Conservation (phyloP, 2,113 vertebrate genomes). For the Chaetops frenatus region DNA sequence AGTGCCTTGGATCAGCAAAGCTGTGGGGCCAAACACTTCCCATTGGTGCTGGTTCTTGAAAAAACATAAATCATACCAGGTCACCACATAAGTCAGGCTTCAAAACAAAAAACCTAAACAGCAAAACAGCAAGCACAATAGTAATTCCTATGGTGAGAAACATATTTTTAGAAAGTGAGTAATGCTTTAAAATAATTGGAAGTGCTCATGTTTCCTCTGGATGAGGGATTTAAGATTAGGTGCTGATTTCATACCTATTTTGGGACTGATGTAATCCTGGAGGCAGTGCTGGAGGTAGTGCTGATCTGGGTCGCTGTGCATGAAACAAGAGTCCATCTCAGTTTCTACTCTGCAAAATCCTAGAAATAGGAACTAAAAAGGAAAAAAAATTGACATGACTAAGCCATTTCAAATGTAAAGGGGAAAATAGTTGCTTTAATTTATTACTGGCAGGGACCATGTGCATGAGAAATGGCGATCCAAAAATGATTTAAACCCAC, state of each 20-base stretch:
- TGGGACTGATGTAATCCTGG: slow-evolving; percentile 11
- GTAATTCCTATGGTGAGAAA: slow-evolving; percentile 45
- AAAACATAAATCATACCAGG: slow-evolving; percentile 25
- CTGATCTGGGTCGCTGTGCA: background rate
- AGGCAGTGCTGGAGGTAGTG: background rate
- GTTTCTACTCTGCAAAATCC: slow-evolving; percentile 26
- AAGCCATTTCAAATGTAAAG: slow-evolving; percentile 67
- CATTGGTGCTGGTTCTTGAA: slow-evolving; percentile 20
- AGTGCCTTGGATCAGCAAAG: background rate
- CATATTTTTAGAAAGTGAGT: slow-evolving; percentile 44
- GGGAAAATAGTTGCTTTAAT: slow-evolving; percentile 43
- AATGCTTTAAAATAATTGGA: slow-evolving; percentile 57
- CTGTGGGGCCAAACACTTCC: background rate
- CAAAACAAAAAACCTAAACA: background rate
- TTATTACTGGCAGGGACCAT: background rate
- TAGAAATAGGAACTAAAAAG: slow-evolving; percentile 21
- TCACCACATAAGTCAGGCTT: slow-evolving; percentile 26
- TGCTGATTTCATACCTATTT: slow-evolving; percentile 47
- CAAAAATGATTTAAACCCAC: slow-evolving; percentile 60
- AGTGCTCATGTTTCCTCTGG: slow-evolving; percentile 54
- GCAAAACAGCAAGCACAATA: background rate
- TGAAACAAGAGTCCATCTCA: background rate
- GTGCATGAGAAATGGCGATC: slow-evolving; percentile 31
- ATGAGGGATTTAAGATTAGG: slow-evolving; percentile 20
- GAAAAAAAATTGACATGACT: slow-evolving; percentile 36